Base-by-base conservation (phyloP, 2,888 invertebrate species). In the Atrina japonica region DNA sequence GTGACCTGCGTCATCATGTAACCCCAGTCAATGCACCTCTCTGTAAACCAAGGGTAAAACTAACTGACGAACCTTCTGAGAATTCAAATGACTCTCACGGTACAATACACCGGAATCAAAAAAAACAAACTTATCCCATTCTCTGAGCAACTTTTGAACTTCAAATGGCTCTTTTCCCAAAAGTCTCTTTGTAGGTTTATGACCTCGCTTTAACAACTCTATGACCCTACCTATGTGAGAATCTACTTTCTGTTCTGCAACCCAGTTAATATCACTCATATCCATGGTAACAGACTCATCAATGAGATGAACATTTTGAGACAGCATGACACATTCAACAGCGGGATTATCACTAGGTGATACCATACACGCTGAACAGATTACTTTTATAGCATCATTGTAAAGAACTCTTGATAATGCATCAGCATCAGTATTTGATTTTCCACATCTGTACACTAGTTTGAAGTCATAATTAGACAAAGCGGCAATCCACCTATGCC, bases 1-100 rank as follows among this genome's bases (percentile, higher is more conserved):
- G 52, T 67, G 72, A 11, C 72, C 72, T 21, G 59, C 14, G 11
- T 70, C 52, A 16, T 70, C 64, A 63, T 74, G 70, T 29, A 61
- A n/a, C n/a, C 30, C 53, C 43, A 27, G 49, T 35, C 11, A 63
- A 50, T 5, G 30, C 25, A 14, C 0, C 7, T 16, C 41, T 40
- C 29, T n/a, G 11, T 29, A 16, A 27, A 23, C 21, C 7, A 6
- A 27, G 14, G 73, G 73, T 14, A 72, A 56, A 35, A 59, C 72
- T 5, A 72, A 21, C 30, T 66, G 70, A 25, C 35, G 11, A 18
- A 47, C 5, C 9, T 47, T 49, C 27, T 47, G 21, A 30, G 45
- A 45, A 55, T 66, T 45, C 14, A 66, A 27, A 9, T 16, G 14
- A 29, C 43, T 41, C 14, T 23, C 35, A 25, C 58, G 21, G 50